Conservation (phyloP, 2,797 vertebrate genomes). For the Nannoperca australis region DNA sequence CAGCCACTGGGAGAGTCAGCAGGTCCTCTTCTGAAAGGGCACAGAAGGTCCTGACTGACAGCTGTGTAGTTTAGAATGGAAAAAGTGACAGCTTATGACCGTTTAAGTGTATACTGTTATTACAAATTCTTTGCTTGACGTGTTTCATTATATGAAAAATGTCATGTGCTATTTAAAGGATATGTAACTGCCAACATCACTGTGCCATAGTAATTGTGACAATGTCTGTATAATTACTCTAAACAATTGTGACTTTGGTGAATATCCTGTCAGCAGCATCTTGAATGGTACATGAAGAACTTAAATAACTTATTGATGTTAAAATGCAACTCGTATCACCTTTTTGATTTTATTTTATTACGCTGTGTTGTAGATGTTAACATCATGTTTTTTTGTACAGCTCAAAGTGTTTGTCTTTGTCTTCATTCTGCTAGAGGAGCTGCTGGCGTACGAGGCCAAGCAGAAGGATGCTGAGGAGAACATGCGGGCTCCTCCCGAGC, state of each 20-base stretch:
- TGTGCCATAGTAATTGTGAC: no score
- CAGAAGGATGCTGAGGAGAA: conserved; percentile 92
- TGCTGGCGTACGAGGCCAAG: conserved; percentile 92
- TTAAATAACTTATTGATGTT: neutral
- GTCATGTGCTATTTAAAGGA: neutral
- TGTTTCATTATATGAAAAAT: neutral
- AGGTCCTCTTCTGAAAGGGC: conserved; percentile 29
- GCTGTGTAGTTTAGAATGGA: neutral
- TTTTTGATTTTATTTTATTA: neutral
- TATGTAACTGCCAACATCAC: neutral
- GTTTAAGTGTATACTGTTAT: neutral
- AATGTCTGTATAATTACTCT: neutral
- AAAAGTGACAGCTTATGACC: neutral
- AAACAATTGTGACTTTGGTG: neutral
- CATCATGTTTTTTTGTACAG: neutral
- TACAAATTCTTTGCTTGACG: neutral
- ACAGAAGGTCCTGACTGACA: conserved; percentile 22
- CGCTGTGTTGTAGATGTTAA: neutral
- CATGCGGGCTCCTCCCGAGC: conserved; percentile 88
- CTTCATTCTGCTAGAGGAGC: conserved; percentile 87
- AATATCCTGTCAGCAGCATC: neutral
- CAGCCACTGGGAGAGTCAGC: conserved; percentile 22
- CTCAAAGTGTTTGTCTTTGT: conserved; percentile 1
- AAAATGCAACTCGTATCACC: neutral
- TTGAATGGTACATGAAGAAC: neutral